Evolutionary conservation across 2,113 vertebrate genomes (phyloP).

Genomic region (Cyanoramphus novaezelandiae): DNA sequence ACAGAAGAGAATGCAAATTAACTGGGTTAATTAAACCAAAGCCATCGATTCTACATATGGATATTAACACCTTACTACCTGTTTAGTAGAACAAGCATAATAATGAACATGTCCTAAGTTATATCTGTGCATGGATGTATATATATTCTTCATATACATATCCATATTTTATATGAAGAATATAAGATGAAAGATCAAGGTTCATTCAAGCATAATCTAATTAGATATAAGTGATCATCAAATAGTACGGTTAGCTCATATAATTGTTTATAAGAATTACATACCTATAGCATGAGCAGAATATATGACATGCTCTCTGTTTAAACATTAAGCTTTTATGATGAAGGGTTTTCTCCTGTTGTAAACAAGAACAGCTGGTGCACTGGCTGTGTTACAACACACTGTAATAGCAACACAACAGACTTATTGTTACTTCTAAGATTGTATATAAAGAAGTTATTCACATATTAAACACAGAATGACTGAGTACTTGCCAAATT

Average conservation of each 20-base stretch:
- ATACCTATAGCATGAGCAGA: not conserved
- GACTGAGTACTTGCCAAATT: conserved; percentile 17
- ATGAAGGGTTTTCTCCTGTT: conserved; percentile 16
- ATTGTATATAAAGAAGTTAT: conserved; percentile 69
- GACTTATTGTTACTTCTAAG: conserved; percentile 66
- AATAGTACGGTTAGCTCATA: not conserved
- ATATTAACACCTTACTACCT: conserved; percentile 12
- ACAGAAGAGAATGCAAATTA: conserved; percentile 10
- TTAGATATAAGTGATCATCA: not conserved
- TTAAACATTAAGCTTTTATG: not conserved
- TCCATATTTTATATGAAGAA: not conserved
- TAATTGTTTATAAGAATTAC: not conserved
- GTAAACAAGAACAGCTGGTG: conserved; percentile 65
- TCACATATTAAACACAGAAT: conserved; percentile 66
- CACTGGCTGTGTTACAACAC: conserved; percentile 27
- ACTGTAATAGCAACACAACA: conserved; percentile 62
- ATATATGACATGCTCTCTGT: not conserved
- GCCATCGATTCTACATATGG: not conserved
- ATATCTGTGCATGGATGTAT: not conserved
- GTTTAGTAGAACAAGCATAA: not conserved
- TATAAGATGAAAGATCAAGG: not conserved
- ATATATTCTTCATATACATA: not conserved
- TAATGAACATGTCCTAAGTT: not conserved
- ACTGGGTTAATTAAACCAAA: not conserved
- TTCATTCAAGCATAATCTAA: not conserved